These are phyloP conservation scores for Anhinga anhinga DNA, from an alignment of 2,113 vertebrate genomes.

Conservation along the genomic window DNA sequence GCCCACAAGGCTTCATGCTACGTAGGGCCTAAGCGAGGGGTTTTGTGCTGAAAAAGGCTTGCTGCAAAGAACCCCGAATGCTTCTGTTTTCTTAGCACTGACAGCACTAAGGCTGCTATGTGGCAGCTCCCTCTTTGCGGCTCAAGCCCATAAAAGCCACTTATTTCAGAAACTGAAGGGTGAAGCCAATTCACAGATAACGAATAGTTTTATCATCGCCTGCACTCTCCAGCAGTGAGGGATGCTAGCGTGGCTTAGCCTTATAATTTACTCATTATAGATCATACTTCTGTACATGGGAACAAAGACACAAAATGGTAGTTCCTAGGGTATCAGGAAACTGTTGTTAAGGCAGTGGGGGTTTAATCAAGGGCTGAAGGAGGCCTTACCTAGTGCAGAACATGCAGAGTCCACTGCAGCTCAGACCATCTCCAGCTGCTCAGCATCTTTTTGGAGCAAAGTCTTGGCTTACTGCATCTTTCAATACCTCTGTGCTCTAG, in stretches of 20 bases:
- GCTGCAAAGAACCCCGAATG: background rate
- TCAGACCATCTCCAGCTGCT: background rate
- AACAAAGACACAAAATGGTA: background rate
- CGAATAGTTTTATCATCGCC: background rate
- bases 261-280: background rate
- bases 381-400: background rate
- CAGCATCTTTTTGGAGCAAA: background rate
- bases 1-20: background rate
- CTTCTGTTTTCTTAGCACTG: background rate
- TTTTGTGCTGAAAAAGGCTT: background rate
- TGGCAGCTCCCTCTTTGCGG: background rate
- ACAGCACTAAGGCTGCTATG: background rate
- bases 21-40: accelerated
- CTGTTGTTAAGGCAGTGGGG: background rate
- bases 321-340: background rate
- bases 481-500: background rate
- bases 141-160: background rate
- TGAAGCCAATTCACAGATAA: background rate
- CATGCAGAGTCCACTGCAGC: background rate
- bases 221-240: background rate
- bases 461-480: background rate
- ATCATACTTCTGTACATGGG: background rate
- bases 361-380: background rate
- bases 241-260: background rate
- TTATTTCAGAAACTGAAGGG: background rate